A percentile compares a stretch with the other conserved stretches of the same genome.
Evolutionary conservation across 2,888 invertebrate genomes (phyloP).

Genomic region (Xestia c-nigrum): DNA sequence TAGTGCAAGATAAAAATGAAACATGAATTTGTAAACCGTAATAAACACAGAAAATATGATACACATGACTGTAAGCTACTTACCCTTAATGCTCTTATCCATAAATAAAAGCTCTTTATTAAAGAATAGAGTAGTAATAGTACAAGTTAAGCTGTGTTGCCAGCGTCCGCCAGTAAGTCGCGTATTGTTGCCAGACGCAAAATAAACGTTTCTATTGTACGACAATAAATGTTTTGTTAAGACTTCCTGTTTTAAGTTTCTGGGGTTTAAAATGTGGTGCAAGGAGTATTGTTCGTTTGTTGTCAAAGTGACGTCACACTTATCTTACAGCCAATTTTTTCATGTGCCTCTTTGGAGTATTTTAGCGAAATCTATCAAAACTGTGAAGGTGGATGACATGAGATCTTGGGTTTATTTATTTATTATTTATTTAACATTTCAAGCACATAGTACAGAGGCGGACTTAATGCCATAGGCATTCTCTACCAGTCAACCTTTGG

Average conservation of each 20-base stretch:
- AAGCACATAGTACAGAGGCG: no score
- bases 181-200: conserved; percentile 54
- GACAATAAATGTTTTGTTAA: conserved; percentile 49
- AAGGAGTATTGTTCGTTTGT: background rate
- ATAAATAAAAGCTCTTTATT: conserved; percentile 40
- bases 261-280: conserved; percentile 22
- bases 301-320: background rate
- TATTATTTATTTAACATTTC: no score
- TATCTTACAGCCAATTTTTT: background rate
- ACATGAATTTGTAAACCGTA: background rate
- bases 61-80: conserved; percentile 16
- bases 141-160: conserved; percentile 48
- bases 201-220: conserved; percentile 55
- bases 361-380: background rate
- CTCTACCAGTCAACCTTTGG: no score
- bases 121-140: conserved; percentile 9
- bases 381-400: no score
- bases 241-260: conserved; percentile 32
- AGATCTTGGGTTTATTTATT: no score
- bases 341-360: no score
- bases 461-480: no score
- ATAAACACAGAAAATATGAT: conserved; percentile 8
- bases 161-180: conserved; percentile 41
- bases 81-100: conserved; percentile 22
- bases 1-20: background rate